These are phyloP conservation scores for Scaptomyza graminum DNA, from an alignment of 1,140 invertebrate species.

Conservation along the genomic window DNA sequence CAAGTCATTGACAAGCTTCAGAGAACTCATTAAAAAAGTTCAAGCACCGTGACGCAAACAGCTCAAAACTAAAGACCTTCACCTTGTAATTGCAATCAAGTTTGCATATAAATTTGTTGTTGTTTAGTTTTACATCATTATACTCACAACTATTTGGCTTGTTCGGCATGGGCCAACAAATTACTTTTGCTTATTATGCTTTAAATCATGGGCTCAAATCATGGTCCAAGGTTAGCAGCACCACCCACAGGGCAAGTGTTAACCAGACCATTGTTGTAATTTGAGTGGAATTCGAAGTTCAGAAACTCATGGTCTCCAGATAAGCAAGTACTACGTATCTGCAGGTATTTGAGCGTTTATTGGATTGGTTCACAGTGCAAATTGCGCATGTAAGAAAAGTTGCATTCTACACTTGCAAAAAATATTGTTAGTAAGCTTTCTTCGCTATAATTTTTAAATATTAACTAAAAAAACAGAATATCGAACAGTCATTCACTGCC, in stretches of 20 bases:
- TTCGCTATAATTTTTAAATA: too few species aligned
- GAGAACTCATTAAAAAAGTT: slow-evolving; percentile 43
- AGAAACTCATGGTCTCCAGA: background rate
- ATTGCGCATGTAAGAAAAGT: slow-evolving; percentile 40
- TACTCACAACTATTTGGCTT: slow-evolving; percentile 34
- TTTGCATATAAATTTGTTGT: slow-evolving; percentile 28
- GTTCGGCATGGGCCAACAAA: slow-evolving; percentile 30
- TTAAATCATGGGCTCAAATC: slow-evolving; percentile 54
- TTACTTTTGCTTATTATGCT: slow-evolving; percentile 56
- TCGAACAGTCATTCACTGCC: too few species aligned
- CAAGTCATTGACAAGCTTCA: background rate
- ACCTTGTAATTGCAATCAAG: slow-evolving; percentile 77
- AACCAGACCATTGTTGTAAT: slow-evolving; percentile 50
- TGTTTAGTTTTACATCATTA: slow-evolving; percentile 53
- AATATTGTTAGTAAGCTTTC: background rate
- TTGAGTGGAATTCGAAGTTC: slow-evolving; percentile 64
- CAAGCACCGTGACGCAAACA: slow-evolving; percentile 38
- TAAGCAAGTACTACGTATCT: slow-evolving; percentile 1
- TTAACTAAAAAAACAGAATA: background rate
- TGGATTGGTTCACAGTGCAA: slow-evolving; percentile 32
- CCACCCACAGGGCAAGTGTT: background rate
- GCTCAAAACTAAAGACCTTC: slow-evolving; percentile 53
- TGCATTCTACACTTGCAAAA: slow-evolving; percentile 26
- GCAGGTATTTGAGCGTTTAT: slow-evolving; percentile 47
- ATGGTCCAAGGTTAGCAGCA: slow-evolving; percentile 69